Conservation (phyloP, 1,140 invertebrate genomes). For the Macrostomum lignano region DNA sequence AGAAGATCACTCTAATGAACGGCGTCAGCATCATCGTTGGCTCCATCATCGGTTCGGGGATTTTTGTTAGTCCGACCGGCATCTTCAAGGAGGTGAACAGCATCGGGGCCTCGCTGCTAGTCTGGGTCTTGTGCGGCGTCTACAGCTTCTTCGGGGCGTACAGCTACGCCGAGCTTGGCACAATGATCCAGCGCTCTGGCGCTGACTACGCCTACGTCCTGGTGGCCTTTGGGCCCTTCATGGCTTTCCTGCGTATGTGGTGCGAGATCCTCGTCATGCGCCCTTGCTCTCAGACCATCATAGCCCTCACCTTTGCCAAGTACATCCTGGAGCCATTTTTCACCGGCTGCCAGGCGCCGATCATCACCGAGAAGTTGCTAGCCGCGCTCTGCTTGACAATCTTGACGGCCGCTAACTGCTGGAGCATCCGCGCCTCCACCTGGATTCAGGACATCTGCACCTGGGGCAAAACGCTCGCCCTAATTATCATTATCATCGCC, state of each 20-base stretch:
- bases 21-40: slow-evolving; percentile 23
- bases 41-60: slow-evolving; percentile 38
- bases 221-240: slow-evolving; percentile 10
- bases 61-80: slow-evolving; percentile 80
- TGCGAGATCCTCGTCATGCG: slow-evolving; percentile 36
- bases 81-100: slow-evolving; percentile 51
- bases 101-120: slow-evolving; percentile 47
- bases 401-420: slow-evolving; percentile 4
- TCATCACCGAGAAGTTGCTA: slow-evolving; percentile 11
- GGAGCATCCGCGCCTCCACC: slow-evolving; percentile 8
- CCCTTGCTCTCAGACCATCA: slow-evolving; percentile 35
- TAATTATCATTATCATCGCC: slow-evolving; percentile 23
- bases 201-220: slow-evolving; percentile 22
- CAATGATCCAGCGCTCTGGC: slow-evolving; percentile 17
- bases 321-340: slow-evolving; percentile 25
- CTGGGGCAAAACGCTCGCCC: slow-evolving; percentile 20
- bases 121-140: slow-evolving; percentile 50
- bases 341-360: slow-evolving; percentile 22
- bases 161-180: slow-evolving; percentile 23
- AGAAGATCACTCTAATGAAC: slow-evolving; percentile 17
- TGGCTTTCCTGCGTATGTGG: slow-evolving; percentile 11
- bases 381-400: not conserved
- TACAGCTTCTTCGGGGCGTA: slow-evolving; percentile 39
- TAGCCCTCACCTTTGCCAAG: slow-evolving; percentile 24
- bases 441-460: slow-evolving; percentile 23